A percentile compares a stretch with the other conserved stretches of the same genome.
These are phyloP conservation scores for Noctua pronuba DNA, from an alignment of 2,888 invertebrate species.

Conservation along the genomic window DNA sequence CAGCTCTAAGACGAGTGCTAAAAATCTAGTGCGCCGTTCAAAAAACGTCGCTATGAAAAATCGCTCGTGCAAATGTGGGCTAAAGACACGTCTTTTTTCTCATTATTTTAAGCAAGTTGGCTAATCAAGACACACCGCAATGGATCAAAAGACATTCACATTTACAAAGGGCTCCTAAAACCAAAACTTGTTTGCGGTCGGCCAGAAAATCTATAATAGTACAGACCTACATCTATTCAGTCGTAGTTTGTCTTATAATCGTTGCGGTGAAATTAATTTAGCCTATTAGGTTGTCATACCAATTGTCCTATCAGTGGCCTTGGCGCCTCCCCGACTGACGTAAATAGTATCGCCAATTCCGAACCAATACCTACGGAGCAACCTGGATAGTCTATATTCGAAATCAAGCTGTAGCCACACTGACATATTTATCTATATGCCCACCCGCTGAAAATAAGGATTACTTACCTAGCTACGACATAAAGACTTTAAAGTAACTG, in stretches of 20 bases:
- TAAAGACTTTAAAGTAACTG: not conserved
- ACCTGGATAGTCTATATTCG: not conserved
- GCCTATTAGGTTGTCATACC: slow-evolving; percentile 15
- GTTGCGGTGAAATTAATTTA: slow-evolving; percentile 21
- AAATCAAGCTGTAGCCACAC: slow-evolving; percentile 6
- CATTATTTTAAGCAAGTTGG: not conserved
- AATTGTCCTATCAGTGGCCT: slow-evolving; percentile 20
- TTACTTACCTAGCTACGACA: not conserved
- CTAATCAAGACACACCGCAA: not conserved
- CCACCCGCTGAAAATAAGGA: not conserved
- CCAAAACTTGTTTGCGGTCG: not conserved
- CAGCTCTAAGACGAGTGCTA: not conserved
- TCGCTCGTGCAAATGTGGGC: not conserved
- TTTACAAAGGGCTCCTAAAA: not conserved
- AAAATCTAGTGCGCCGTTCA: not conserved
- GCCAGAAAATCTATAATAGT: not conserved
- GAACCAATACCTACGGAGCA: not conserved
- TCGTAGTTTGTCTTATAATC: slow-evolving; percentile 10
- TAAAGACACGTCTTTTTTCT: not conserved
- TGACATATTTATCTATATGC: not conserved
- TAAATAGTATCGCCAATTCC: slow-evolving; percentile 23
- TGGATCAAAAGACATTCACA: not conserved
- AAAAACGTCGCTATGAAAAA: not conserved
- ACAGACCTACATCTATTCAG: not conserved
- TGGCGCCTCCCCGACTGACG: slow-evolving; percentile 2